Evolutionary conservation across 2,113 vertebrate genomes (phyloP).

Genomic region (Motacilla alba): DNA sequence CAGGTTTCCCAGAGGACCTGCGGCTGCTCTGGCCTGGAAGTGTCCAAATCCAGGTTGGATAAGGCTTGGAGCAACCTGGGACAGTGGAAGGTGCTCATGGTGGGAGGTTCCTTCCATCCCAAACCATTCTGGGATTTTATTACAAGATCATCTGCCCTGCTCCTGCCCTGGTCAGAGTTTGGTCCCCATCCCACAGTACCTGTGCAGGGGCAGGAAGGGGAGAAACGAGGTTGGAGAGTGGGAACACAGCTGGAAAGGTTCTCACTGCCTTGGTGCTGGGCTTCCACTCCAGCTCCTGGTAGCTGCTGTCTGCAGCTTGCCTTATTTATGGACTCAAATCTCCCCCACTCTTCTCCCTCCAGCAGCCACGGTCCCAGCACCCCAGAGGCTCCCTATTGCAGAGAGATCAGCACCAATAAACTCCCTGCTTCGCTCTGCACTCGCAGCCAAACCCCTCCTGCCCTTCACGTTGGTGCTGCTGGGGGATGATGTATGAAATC

Average conservation of each 20-base stretch:
- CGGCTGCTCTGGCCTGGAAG: neutral
- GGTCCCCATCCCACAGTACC: neutral
- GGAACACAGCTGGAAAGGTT: neutral
- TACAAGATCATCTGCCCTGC: neutral
- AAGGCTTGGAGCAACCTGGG: neutral
- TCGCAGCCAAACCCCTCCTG: neutral
- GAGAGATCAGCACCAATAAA: neutral
- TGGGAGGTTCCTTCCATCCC: neutral
- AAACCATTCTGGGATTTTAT: neutral
- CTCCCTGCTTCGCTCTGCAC: neutral
- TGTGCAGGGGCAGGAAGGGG: neutral
- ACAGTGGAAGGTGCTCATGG: neutral
- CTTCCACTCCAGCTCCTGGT: neutral
- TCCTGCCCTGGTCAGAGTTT: neutral
- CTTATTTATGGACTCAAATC: neutral
- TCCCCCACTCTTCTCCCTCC: neutral
- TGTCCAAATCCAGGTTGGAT: neutral
- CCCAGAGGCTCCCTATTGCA: neutral
- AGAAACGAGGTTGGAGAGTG: neutral
- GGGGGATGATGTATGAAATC: slow-evolving; percentile 33
- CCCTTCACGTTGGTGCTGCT: neutral
- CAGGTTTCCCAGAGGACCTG: neutral
- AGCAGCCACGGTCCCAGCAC: neutral
- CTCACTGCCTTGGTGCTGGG: neutral
- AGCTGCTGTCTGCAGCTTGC: neutral